Percentiles rank a stretch among this genome's conserved stretches.
Conservation (phyloP, 2,113 vertebrate species). For the Butorides virescens region DNA sequence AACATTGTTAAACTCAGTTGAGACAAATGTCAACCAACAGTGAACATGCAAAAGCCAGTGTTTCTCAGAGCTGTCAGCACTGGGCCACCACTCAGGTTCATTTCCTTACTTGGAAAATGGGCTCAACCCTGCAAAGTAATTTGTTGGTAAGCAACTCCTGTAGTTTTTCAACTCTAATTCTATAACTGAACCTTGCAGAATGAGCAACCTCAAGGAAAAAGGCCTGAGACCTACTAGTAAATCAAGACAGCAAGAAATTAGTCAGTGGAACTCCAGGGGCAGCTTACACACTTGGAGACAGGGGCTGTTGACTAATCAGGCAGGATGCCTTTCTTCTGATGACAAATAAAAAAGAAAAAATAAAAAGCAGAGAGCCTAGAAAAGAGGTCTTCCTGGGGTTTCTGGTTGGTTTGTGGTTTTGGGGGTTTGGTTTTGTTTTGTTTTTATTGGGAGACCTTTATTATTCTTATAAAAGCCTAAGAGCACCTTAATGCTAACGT, state of each 20-base stretch:
- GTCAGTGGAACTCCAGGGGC: neutral
- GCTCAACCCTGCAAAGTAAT: neutral
- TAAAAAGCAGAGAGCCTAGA: neutral
- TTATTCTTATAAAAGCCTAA: neutral
- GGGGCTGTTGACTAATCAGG: neutral
- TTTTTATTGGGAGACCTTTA: neutral
- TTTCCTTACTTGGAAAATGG: neutral
- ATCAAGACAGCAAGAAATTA: neutral
- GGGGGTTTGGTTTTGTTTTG: neutral
- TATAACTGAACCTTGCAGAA: neutral
- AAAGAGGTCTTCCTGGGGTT: neutral
- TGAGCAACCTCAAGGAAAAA: neutral
- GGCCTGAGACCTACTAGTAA: neutral
- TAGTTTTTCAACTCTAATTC: neutral
- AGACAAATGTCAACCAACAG: neutral
- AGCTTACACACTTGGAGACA: neutral
- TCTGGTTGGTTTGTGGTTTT: neutral
- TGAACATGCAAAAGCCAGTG: neutral
- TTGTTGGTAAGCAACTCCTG: neutral
- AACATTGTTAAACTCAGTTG: neutral
- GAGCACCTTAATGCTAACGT: neutral
- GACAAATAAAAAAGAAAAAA: neutral
- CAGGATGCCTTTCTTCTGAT: neutral
- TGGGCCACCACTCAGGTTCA: neutral
- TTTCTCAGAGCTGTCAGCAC: neutral